phyloP scores from a whole-genome alignment of 2,113 vertebrate species.

The Petrocephalus zakoni region DNA sequence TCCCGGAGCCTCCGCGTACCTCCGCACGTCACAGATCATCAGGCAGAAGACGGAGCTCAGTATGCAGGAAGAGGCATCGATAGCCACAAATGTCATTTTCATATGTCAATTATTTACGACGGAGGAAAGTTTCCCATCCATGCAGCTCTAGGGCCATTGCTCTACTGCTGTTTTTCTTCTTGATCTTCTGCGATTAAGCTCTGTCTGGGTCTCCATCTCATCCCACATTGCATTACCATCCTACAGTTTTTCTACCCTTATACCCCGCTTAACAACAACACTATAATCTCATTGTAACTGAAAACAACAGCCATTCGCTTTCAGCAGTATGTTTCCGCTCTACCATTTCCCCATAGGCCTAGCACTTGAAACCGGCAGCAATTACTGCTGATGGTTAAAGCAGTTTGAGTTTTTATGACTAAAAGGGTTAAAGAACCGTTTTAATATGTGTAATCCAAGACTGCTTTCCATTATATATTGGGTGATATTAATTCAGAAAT shows the following conservation, averaged over 20 bases:
- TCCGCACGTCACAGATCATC: not conserved
- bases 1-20: not conserved
- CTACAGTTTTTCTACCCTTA: not conserved
- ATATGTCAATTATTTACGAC: slow-evolving; percentile 26
- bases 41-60: not conserved
- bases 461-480: not conserved
- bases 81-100: slow-evolving; percentile 24
- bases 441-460: no score
- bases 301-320: not conserved
- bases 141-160: not conserved
- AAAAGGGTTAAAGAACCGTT: not conserved
- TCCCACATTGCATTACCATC: not conserved
- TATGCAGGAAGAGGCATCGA: not conserved
- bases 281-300: not conserved
- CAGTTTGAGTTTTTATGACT: not conserved
- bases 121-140: not conserved
- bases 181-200: not conserved
- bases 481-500: not conserved
- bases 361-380: not conserved
- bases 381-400: not conserved
- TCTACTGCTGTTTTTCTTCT: not conserved
- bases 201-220: not conserved
- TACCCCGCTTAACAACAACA: not conserved
- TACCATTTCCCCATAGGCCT: not conserved
- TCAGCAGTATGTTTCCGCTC: not conserved